Percentiles rank a stretch among this genome's conserved stretches.
phyloP scores from a whole-genome alignment of 2,113 vertebrate species.

The Limanda limanda region DNA sequence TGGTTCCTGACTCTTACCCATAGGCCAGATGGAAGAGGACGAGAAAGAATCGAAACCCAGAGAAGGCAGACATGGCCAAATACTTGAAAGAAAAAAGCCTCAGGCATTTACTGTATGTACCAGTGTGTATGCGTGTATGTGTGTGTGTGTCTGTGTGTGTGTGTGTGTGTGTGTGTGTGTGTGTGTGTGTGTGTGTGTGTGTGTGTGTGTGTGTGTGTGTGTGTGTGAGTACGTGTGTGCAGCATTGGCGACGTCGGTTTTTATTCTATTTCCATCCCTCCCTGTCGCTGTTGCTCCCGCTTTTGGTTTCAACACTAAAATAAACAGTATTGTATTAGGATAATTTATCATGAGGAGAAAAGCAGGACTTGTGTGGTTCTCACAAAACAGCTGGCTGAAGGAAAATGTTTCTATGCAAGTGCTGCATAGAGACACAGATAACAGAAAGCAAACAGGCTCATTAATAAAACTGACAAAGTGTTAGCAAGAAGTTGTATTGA shows the following conservation, averaged over 20 bases:
- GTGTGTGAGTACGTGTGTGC: conserved; percentile 25
- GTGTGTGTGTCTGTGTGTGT: conserved; percentile 6
- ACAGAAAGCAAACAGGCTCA: neutral
- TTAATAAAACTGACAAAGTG: neutral
- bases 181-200: conserved; percentile 21
- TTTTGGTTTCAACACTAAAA: conserved; percentile 38
- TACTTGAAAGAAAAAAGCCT: conserved; percentile 69
- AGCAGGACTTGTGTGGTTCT: neutral
- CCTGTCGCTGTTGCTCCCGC: conserved; percentile 17
- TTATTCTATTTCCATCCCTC: conserved; percentile 43
- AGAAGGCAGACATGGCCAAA: conserved; percentile 61
- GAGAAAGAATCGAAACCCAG: conserved; percentile 57
- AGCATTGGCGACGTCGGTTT: conserved; percentile 26
- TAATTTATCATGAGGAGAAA: neutral
- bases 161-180: conserved; percentile 36
- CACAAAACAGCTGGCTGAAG: conserved; percentile 5
- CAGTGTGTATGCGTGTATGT: conserved; percentile 33
- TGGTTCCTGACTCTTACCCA: conserved; percentile 60
- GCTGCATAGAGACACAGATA: neutral
- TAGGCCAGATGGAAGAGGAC: conserved; percentile 62
- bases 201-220: conserved; percentile 30
- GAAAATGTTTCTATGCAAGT: neutral
- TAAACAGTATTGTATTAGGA: conserved; percentile 29
- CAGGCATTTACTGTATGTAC: conserved; percentile 44
- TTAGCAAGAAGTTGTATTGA: neutral